phyloP scores from a whole-genome alignment of 2,888 invertebrate genomes.

The Pseudococcus longispinus region DNA sequence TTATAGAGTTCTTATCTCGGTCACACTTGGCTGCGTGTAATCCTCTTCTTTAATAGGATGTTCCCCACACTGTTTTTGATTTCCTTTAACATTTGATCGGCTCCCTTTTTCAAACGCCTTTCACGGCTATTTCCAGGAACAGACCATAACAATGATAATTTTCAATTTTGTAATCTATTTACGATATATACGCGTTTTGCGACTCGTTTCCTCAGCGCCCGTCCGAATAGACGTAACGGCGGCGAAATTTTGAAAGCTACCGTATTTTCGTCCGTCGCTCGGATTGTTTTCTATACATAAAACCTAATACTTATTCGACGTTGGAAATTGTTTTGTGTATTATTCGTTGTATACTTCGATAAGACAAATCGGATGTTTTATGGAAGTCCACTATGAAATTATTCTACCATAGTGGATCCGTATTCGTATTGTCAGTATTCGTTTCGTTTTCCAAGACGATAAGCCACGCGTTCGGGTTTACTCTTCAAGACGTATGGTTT shows the following conservation, averaged over 20 bases:
- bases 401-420: slow-evolving; percentile 2
- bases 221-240: background rate
- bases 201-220: background rate
- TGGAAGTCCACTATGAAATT: slow-evolving; percentile 18
- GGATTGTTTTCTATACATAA: slow-evolving; percentile 23
- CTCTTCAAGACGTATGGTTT: background rate
- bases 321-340: slow-evolving; percentile 31
- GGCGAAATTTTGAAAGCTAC: slow-evolving; percentile 28
- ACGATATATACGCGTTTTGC: slow-evolving; percentile 16
- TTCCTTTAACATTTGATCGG: slow-evolving; percentile 55
- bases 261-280: background rate
- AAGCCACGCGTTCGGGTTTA: background rate
- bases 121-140: slow-evolving; percentile 26
- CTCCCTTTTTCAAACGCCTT: slow-evolving; percentile 29
- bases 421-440: background rate
- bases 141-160: slow-evolving; percentile 44
- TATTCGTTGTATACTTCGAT: slow-evolving; percentile 4
- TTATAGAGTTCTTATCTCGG: slow-evolving; percentile 54
- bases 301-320: slow-evolving; percentile 21
- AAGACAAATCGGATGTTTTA: slow-evolving; percentile 36
- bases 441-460: slow-evolving; percentile 8
- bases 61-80: slow-evolving; percentile 53
- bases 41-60: slow-evolving; percentile 55
- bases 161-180: slow-evolving; percentile 44
- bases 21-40: slow-evolving; percentile 56